These are phyloP conservation scores for Oxycera nigricornis DNA, from an alignment of 2,888 invertebrate species.

Conservation along the genomic window DNA sequence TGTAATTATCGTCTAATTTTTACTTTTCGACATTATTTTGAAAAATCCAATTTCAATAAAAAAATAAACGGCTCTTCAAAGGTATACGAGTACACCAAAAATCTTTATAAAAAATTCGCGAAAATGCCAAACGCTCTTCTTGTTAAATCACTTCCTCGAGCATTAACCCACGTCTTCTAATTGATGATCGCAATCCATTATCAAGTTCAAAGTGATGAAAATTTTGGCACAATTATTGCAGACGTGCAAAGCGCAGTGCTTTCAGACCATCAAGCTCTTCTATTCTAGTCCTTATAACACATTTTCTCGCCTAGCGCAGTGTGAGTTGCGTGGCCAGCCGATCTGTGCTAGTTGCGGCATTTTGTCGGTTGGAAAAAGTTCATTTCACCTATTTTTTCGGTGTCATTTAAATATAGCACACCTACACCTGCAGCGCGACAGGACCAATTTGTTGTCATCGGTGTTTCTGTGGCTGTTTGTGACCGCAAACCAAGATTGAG, in stretches of 20 bases:
- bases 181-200: background rate
- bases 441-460: background rate
- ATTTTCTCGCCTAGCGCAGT: background rate
- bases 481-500: background rate
- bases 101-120: too few species aligned
- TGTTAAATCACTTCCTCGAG: too few species aligned
- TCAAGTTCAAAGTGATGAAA: constrained; percentile 15
- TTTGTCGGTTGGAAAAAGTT: background rate
- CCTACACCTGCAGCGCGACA: constrained; percentile 25
- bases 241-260: background rate
- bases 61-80: too few species aligned
- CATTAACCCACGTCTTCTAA: background rate
- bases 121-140: too few species aligned
- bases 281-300: background rate
- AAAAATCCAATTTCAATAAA: too few species aligned
- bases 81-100: too few species aligned
- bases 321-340: background rate
- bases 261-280: background rate
- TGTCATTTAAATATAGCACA: constrained; percentile 36
- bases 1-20: too few species aligned
- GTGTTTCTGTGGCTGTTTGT: background rate
- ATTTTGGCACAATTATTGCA: background rate
- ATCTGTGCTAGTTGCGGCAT: background rate
- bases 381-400: constrained; percentile 3
- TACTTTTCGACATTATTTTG: too few species aligned